Base-by-base conservation (phyloP, 2,888 invertebrate genomes). In the Hartigia nigra region DNA sequence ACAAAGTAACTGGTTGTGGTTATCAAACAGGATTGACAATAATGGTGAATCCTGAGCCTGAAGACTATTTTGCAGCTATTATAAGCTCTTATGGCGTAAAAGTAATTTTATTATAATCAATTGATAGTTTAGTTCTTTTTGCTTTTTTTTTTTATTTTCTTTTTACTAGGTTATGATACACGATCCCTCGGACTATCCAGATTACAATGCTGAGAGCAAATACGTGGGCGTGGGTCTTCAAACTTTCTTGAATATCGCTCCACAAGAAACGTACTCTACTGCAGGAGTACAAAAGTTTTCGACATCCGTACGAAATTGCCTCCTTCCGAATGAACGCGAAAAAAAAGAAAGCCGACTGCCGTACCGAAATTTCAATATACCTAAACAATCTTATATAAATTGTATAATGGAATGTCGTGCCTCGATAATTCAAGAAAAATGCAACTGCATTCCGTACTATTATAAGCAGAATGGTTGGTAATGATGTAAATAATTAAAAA, bases 1-100 rank as follows among this genome's bases (percentile, higher is more conserved):
- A 93, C 77, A 93, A 94, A 2, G 94, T 95, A 0, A 94, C 95
- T 0, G 94, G 95, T 0, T 95, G 95, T 85, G 96, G 96, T 0
- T 94, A 94, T 86, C 93, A 94, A 85, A 95, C 95, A 0, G 96
- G 95, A 0, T 91, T 96, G 0, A 94, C 94, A 0, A 92, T 95
- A 0, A 86, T 95, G 3, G 83, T 95, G 0, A 93, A 94, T 83
- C 93, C 93, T 0, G 88, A 94, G 70, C 91, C 92, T 0, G 89
- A 92, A 0, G 95, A 96, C 87, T 95, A 95, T 87, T 94, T 94
- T 85, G 94, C 94, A 75, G 92, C 95, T 0, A 89, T 92, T 12
- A 90, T 94, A 1, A 94, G 95, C 11, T 94, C 95, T 0, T 93
- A 93, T 81, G 96, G 96, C 0, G 92, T 93, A 34, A 92, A 94